Evolutionary conservation across 2,113 vertebrate genomes (phyloP), one percentile per base, ranked within the genome.

Genomic region (Archocentrus centrarchus): DNA sequence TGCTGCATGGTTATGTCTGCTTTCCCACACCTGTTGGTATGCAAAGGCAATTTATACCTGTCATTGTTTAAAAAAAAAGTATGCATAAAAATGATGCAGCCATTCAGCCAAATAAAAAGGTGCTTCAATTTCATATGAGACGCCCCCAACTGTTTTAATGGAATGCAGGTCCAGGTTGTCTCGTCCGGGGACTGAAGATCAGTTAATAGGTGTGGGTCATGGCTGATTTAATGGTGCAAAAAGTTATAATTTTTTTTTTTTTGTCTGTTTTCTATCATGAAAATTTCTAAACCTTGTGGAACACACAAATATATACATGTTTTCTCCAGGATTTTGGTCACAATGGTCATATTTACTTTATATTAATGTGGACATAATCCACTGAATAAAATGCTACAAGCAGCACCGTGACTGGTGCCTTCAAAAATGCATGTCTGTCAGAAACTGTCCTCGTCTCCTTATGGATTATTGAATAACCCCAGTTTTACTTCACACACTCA

Each of bases 1-100:
- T 17, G 17, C 91, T 81, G 85, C 79, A 85, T 80, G 86, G 79
- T 60, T 39, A 76, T 70, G 68, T 90, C 53, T 84, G 80, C 83
- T 22, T 39, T 39, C 73, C 24, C 39, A 79, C 90, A 93, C 92
- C 92, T 92, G 92, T 90, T 89, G 70, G 44, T 82, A 75, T 62
- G 32, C 30, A 37, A 53, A 80, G 70, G n/a, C 18, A 81, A 77
- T 68, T 61, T 59, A 44, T 75, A 39, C 41, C 41, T 35, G n/a
- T 57, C 13, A 24, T 30, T n/a, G 27, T 60, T 39, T 39, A 3
- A 41, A 27, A 20, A 76, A 59, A 22, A 62, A 15, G 47, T 20
- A 35, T 73, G 17, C 30, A 62, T 58, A 41, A 78, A 68, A 63
- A 89, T 47, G n/a, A 88, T 10, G 27, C 35, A 61, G 37, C 11